Evolutionary conservation across 2,113 vertebrate species (phyloP).

Genomic region (Delphinus delphis): DNA sequence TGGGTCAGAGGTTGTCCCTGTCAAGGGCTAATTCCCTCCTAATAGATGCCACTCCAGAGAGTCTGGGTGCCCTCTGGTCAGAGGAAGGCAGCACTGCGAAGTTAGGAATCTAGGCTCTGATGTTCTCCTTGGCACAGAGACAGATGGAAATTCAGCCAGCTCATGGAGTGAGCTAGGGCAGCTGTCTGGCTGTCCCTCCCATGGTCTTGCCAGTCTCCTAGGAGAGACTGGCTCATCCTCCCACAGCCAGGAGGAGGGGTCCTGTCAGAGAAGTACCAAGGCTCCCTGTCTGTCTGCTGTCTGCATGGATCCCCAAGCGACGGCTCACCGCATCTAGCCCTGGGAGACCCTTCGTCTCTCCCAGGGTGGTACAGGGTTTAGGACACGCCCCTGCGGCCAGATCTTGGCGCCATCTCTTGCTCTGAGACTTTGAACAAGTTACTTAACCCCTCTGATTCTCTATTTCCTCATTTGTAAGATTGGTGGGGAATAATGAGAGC

Average conservation of each 20-base stretch:
- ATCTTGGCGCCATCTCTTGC: background rate
- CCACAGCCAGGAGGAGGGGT: background rate
- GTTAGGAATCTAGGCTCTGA: background rate
- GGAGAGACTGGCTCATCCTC: background rate
- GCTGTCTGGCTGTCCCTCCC: background rate
- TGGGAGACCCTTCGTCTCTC: background rate
- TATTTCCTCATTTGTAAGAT: background rate
- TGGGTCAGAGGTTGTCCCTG: slow-evolving; percentile 55
- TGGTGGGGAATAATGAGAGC: background rate
- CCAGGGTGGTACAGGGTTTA: background rate
- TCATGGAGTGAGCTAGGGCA: background rate
- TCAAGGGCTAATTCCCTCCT: background rate
- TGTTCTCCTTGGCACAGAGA: background rate
- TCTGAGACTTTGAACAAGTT: background rate
- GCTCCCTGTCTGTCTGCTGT: background rate
- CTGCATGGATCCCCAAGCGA: background rate
- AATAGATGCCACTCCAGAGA: background rate
- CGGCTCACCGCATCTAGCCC: background rate
- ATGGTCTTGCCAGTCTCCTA: background rate
- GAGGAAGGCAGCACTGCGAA: background rate
- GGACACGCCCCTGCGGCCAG: background rate
- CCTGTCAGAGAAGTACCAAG: background rate
- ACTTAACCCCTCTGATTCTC: background rate
- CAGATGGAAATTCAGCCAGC: background rate
- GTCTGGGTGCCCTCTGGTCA: background rate